phyloP scores from a whole-genome alignment of 2,888 invertebrate genomes.

The Heliconius ethilla region DNA sequence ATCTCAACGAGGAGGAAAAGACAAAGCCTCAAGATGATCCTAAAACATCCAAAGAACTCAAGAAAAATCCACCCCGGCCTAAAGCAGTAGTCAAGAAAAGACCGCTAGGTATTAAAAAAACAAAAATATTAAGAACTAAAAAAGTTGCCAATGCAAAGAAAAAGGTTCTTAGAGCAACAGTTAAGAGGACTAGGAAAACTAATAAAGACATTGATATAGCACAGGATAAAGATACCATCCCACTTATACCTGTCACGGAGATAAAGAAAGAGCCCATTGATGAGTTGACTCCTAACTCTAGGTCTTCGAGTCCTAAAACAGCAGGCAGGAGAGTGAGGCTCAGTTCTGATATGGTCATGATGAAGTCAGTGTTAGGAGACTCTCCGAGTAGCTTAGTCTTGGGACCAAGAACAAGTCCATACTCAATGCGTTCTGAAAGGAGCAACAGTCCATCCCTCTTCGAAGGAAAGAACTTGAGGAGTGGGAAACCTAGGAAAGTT shows the following conservation, averaged over 20 bases:
- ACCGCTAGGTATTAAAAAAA: conserved; percentile 75
- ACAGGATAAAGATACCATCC: conserved; percentile 68
- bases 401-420: conserved; percentile 80
- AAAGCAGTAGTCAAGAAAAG: conserved; percentile 72
- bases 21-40: conserved; percentile 71
- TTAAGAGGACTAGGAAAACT: conserved; percentile 67
- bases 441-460: conserved; percentile 76
- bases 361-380: conserved; percentile 74
- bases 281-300: conserved; percentile 68
- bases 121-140: conserved; percentile 66
- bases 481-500: conserved; percentile 85
- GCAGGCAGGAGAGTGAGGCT: conserved; percentile 71
- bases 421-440: conserved; percentile 83
- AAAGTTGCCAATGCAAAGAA: conserved; percentile 67
- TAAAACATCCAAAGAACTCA: conserved; percentile 73
- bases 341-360: conserved; percentile 75
- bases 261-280: conserved; percentile 77
- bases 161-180: conserved; percentile 65
- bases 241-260: conserved; percentile 71
- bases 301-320: conserved; percentile 77
- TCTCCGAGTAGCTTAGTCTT: conserved; percentile 66
- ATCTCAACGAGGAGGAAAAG: conserved; percentile 69
- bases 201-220: conserved; percentile 63
- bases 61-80: conserved; percentile 67
- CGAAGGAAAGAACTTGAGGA: conserved; percentile 83